Base-by-base conservation (phyloP, 2,888 invertebrate species). In the Sialis fuliginosa region DNA sequence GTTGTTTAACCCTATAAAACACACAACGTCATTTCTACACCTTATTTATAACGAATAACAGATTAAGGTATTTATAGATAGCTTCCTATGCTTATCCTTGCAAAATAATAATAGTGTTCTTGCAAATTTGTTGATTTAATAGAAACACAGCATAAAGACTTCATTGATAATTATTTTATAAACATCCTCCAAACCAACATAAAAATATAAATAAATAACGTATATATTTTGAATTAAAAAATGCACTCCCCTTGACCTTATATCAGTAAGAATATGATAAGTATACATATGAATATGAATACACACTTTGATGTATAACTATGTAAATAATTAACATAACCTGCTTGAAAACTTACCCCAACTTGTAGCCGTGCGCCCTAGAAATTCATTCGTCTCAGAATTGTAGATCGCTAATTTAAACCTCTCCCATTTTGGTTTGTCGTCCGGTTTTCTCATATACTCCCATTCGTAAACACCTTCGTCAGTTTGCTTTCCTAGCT, bases 401-500 rank as follows among this genome's bases (percentile, higher is more conserved):
- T 47, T 47, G 39, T 39, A 47, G 7, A 47, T 42, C 8, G 50
- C 39, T 7, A 46, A 49, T 42, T 44, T 45, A 47, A 57, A 44
- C 39, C 51, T 52, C 39, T 56, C 52, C 56, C 56, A 56, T 43
- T 48, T 51, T 39, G 51, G 51, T 37, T 48, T 48, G 32, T 53
- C 50, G 13, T 47, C 47, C 33, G 54, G 52, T 39, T 56, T 56
- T 50, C 55, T 53, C 55, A 56, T 53, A 50, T 57, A 57, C 41
- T 56, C 55, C 44, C 56, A 57, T 42, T 54, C 55, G 48, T 54
- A 53, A 34, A 54, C 50, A 42, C 57, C 57, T 51, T 56, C 54
- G 46, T 55, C 56, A 44, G 52, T 54, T 47, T 56, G 55, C 51
- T 54, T 56, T 50, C 54, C 55, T 39, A 53, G 49, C 12, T 37